Percentiles rank a stretch among this genome's conserved stretches.
phyloP scores from a whole-genome alignment of 2,888 invertebrate genomes.

The Nemapogon koenigi region DNA sequence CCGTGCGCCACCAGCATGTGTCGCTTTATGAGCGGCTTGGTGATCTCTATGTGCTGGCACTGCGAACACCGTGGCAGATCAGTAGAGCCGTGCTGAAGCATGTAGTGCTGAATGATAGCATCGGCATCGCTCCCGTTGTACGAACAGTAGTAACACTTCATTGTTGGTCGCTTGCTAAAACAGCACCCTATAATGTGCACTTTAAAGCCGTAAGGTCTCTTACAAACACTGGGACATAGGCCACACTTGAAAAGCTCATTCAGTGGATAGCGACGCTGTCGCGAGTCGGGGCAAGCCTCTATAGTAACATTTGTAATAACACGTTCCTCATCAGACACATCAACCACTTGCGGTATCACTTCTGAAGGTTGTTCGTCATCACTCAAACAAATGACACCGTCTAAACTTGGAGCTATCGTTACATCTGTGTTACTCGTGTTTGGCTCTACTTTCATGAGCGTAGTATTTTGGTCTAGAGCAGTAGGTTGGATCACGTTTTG shows the following conservation, averaged over 20 bases:
- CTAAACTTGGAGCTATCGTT: neutral
- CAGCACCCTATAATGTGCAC: conserved; percentile 22
- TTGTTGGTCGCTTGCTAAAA: conserved; percentile 15
- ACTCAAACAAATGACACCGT: neutral
- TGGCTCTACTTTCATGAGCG: neutral
- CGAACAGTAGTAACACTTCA: conserved; percentile 22
- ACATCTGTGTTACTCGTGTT: too few species aligned
- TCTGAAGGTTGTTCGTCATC: neutral
- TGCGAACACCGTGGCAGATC: too few species aligned
- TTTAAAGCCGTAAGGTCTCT: conserved; percentile 24
- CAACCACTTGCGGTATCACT: conserved; percentile 22
- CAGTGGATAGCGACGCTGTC: conserved; percentile 4
- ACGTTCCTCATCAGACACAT: conserved; percentile 29
- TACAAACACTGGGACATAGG: conserved; percentile 23
- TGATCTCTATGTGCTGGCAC: neutral
- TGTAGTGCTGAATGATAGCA: conserved; percentile 28
- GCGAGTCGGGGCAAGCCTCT: neutral
- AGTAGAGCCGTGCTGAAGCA: conserved; percentile 16
- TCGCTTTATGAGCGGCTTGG: conserved; percentile 17
- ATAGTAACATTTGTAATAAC: neutral
- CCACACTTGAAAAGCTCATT: conserved; percentile 28
- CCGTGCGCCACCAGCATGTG: conserved; percentile 26
- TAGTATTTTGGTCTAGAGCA: neutral
- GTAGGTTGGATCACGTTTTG: neutral
- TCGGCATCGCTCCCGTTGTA: conserved; percentile 14